Base-by-base conservation (phyloP, 30 jellyfish, hydroid and myxozoan genomes). In the Chironex yamaguchii region DNA sequence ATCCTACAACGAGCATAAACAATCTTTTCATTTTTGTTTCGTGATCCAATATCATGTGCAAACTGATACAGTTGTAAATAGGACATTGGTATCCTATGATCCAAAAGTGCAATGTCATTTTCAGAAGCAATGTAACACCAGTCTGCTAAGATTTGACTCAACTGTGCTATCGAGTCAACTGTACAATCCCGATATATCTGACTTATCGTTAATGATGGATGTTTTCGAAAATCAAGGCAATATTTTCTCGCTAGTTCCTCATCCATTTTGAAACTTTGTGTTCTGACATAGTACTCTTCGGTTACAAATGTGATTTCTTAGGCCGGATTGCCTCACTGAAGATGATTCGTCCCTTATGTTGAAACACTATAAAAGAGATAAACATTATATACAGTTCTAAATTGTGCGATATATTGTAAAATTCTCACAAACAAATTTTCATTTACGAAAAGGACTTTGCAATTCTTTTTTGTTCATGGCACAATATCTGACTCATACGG, bases 171-270 rank as follows among this genome's bases (percentile, higher is more conserved):
- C 13, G 76, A 4, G 26, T 71, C 67, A 58, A 67, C 87, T 17
- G 96, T 71, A 4, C 76, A 50, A 11, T 86, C 96, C 23, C 88
- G 51, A 75, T 86, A 86, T 50, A 75, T 66, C 36, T 80, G 50
- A 11, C 89, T 23, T 48, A 86, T 28, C 1, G 90, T 89, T 24
- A 42, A 28, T 0, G 90, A 33, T 14, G 96, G 96, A 49, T 86
- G 88, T 65, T 52, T 66, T 52, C 28, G 35, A 78, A 71, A 86
- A 78, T 71, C 71, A 50, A 21, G 28, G 81, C 96, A 86, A 29
- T 86, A 86, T 53, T 75, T 86, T 29, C 96, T 50, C 9, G 96
- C 96, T 63, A 51, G 74, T 13, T 86, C 84, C 62, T 86, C 96
- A 42, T 42, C 17, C 58, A 42, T 42, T 9, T 42, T 42, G 58